Percentiles rank a stretch among this genome's conserved stretches.
Conservation (phyloP, 2,797 vertebrate species). For the Telmatherina bonti region DNA sequence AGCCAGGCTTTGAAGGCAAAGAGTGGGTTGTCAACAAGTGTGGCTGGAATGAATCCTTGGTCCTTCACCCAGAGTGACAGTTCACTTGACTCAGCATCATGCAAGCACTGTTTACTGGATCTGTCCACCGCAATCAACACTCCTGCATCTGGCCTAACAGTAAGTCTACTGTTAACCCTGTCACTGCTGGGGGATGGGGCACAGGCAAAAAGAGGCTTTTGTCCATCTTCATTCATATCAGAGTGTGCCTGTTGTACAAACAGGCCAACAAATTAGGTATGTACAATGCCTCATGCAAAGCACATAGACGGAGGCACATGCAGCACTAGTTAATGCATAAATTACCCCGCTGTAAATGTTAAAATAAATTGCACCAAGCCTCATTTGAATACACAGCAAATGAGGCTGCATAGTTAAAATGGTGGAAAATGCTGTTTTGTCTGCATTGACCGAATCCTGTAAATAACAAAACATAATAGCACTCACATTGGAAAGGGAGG, state of each 20-base stretch:
- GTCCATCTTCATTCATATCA: constrained; percentile 58
- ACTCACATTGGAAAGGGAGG: background rate
- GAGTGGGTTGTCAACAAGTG: constrained; percentile 75
- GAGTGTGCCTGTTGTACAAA: constrained; percentile 14
- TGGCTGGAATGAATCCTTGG: constrained; percentile 62
- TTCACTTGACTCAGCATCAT: constrained; percentile 77
- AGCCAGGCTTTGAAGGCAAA: constrained; percentile 55
- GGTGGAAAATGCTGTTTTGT: background rate
- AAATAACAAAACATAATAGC: background rate
- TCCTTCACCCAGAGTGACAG: constrained; percentile 72
- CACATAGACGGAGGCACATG: constrained; percentile 13
- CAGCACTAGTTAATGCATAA: constrained; percentile 24
- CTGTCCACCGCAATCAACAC: constrained; percentile 78
- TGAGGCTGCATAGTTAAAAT: constrained; percentile 11
- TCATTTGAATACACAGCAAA: constrained; percentile 17
- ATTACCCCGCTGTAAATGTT: constrained; percentile 19
- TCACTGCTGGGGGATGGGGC: constrained; percentile 12
- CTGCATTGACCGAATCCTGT: background rate
- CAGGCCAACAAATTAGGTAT: constrained; percentile 21
- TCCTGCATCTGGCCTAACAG: constrained; percentile 50
- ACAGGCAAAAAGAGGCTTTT: constrained; percentile 16
- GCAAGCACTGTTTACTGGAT: constrained; percentile 69
- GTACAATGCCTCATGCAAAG: background rate
- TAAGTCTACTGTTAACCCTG: constrained; percentile 56
- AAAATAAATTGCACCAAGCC: constrained; percentile 16